Evolutionary conservation across 1,140 invertebrate species (phyloP).

Genomic region (Drosophila lacteicornis): DNA sequence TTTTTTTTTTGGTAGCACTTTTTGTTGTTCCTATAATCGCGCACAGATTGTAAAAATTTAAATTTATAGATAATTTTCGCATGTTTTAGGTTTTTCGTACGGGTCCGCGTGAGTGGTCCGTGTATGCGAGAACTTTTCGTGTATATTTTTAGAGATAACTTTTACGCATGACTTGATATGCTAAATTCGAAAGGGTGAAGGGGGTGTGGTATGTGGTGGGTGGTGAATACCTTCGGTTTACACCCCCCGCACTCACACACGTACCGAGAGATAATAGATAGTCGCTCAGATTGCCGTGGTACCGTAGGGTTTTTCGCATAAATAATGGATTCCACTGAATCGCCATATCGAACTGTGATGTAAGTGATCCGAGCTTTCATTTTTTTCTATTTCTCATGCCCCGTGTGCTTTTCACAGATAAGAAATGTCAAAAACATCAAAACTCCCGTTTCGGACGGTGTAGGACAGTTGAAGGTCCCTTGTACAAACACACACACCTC

Average conservation of each 20-base stretch:
- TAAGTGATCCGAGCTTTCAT: conserved; percentile 35
- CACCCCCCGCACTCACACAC: conserved; percentile 15
- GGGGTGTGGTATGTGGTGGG: neutral
- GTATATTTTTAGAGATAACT: conserved; percentile 76
- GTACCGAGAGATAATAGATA: conserved; percentile 35
- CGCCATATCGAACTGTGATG: conserved; percentile 43
- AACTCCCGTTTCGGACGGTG: conserved; percentile 13
- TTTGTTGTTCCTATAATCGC: conserved; percentile 72
- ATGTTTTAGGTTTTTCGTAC: conserved; percentile 72
- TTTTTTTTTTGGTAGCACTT: conserved; percentile 68
- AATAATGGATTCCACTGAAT: conserved; percentile 35
- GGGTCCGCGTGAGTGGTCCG: conserved; percentile 14
- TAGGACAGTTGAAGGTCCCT: conserved; percentile 56
- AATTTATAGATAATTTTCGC: conserved; percentile 83
- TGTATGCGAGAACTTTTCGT: conserved; percentile 45
- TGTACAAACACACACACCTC: neutral
- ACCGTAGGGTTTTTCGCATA: conserved; percentile 34
- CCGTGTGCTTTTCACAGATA: conserved; percentile 40
- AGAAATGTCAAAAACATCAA: conserved; percentile 44
- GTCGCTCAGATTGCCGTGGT: conserved; percentile 22
- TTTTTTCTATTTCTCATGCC: conserved; percentile 28
- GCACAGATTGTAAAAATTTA: conserved; percentile 82
- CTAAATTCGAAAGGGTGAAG: conserved; percentile 52
- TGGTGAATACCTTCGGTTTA: conserved; percentile 43
- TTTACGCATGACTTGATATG: conserved; percentile 79